Percentiles rank a stretch among this genome's conserved stretches.
phyloP scores from a whole-genome alignment of 2,888 invertebrate genomes.

The Dryococelus australis region DNA sequence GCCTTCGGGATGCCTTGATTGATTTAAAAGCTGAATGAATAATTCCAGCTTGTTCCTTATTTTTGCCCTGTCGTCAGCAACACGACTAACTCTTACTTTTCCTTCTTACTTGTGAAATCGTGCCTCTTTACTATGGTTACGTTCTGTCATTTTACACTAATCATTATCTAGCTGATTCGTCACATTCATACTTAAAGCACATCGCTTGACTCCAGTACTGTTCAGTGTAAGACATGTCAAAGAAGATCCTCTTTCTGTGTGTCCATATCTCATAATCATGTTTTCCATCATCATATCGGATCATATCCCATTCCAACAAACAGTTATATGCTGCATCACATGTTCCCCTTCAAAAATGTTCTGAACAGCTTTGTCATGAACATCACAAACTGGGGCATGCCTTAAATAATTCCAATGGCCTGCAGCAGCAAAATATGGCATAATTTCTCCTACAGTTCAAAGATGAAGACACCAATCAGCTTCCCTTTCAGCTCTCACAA shows the following conservation, averaged over 20 bases:
- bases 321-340: neutral
- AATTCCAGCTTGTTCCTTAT: neutral
- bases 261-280: neutral
- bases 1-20: neutral
- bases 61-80: neutral
- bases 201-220: neutral
- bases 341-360: constrained; percentile 6
- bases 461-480: neutral
- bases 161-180: constrained; percentile 17
- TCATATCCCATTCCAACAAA: neutral
- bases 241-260: neutral
- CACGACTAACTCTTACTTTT: neutral
- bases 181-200: neutral
- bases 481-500: constrained; percentile 23
- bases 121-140: neutral
- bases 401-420: constrained; percentile 1
- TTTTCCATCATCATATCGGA: neutral
- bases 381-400: neutral
- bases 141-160: neutral
- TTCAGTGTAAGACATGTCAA: neutral
- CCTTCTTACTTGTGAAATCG: neutral
- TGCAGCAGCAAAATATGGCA: constrained; percentile 16
- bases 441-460: neutral
- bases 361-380: neutral
- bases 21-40: neutral